These are phyloP conservation scores for Melanotaenia trifasciata DNA, from an alignment of 2,797 vertebrate species.

Conservation along the genomic window DNA sequence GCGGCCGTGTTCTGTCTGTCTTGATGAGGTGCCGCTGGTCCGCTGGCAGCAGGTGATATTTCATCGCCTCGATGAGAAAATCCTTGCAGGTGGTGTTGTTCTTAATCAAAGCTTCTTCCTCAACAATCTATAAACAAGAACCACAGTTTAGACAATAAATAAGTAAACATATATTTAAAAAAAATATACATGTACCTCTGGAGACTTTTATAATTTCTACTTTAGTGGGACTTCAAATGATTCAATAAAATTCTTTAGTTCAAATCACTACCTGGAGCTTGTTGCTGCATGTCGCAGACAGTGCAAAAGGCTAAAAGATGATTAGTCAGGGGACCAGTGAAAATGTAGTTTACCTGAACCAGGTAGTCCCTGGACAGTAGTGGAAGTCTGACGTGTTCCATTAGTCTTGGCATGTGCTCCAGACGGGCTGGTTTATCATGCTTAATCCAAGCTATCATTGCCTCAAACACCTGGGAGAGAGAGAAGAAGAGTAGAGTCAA, in stretches of 20 bases:
- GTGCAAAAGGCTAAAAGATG: no score
- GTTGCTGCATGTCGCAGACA: not conserved
- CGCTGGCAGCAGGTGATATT: slow-evolving; percentile 94
- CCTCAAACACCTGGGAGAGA: slow-evolving; percentile 91
- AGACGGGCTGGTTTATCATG: slow-evolving; percentile 91
- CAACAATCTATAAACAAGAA: slow-evolving; percentile 87
- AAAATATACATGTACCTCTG: not conserved
- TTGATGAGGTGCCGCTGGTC: slow-evolving; percentile 96
- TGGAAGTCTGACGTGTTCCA: slow-evolving; percentile 96
- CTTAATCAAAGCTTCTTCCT: slow-evolving; percentile 97
- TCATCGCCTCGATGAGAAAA: slow-evolving; percentile 98
- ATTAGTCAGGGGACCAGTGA: not conserved
- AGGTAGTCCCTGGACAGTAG: slow-evolving; percentile 94
- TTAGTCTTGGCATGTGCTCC: slow-evolving; percentile 94
- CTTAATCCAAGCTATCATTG: slow-evolving; percentile 96
- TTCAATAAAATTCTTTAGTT: not conserved
- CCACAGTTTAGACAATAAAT: not conserved
- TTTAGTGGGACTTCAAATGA: not conserved
- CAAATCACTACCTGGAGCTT: no score
- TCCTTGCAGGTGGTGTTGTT: slow-evolving; percentile 99
- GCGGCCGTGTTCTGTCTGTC: slow-evolving; percentile 93
- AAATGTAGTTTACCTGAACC: slow-evolving; percentile 86
- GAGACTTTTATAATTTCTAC: not conserved
- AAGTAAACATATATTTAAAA: no score
- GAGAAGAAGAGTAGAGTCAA: not conserved